Percentiles rank a stretch among this genome's conserved stretches.
Evolutionary conservation across 2,888 invertebrate species (phyloP).

Genomic region (Molorchus minor): DNA sequence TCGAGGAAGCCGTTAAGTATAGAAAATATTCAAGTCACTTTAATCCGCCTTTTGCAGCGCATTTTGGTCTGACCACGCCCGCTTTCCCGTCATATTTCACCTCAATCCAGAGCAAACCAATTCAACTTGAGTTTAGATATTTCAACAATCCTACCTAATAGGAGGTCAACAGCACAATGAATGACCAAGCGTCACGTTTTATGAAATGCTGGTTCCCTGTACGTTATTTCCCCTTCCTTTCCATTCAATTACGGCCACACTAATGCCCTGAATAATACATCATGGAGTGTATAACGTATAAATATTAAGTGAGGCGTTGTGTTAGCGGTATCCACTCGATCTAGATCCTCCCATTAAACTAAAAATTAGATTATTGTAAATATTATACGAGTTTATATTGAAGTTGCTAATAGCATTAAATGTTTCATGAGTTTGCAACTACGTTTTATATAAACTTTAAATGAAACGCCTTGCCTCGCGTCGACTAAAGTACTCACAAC

Average conservation of each 20-base stretch:
- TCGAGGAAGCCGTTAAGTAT: too few relatives aligned
- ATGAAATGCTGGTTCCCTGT: too few relatives aligned
- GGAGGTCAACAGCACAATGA: too few relatives aligned
- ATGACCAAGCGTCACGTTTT: too few relatives aligned
- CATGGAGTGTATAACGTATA: neutral
- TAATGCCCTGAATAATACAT: neutral
- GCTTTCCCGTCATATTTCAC: too few relatives aligned
- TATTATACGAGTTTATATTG: constrained; percentile 6
- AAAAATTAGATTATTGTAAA: constrained; percentile 14
- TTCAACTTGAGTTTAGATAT: too few relatives aligned
- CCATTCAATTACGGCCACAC: neutral
- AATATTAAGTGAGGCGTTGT: neutral
- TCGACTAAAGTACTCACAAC: constrained; percentile 1
- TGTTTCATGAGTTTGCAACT: constrained; percentile 13
- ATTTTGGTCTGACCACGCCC: too few relatives aligned
- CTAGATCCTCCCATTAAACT: neutral
- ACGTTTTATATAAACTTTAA: constrained; percentile 3
- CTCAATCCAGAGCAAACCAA: too few relatives aligned
- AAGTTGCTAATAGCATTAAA: constrained; percentile 9
- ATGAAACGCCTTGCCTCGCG: too few relatives aligned
- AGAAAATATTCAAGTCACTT: too few relatives aligned
- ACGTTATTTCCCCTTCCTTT: neutral
- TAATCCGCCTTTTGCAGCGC: too few relatives aligned
- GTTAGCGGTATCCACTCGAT: neutral
- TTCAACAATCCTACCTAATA: too few relatives aligned